Evolutionary conservation across 2,888 invertebrate genomes (phyloP).

Genomic region (Volucella bombylans): DNA sequence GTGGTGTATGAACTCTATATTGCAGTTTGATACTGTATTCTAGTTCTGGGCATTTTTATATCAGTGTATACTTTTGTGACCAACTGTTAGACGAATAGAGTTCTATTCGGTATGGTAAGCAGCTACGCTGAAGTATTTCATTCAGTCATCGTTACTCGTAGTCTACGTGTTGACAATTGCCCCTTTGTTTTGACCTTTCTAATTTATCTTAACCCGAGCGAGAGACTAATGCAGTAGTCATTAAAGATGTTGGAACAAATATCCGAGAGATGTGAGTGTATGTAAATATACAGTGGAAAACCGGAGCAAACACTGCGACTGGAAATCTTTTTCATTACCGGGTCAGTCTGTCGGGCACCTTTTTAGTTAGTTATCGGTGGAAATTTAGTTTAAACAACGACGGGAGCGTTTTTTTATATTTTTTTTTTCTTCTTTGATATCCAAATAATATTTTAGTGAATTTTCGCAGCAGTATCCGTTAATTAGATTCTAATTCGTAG

Average conservation of each 20-base stretch:
- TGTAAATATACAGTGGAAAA: background rate
- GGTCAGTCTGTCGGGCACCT: conserved; percentile 28
- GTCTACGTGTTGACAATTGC: conserved; percentile 53
- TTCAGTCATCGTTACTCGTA: conserved; percentile 30
- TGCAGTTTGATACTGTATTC: no score
- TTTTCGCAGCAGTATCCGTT: conserved; percentile 27
- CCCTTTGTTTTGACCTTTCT: conserved; percentile 67
- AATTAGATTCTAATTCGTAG: conserved; percentile 13
- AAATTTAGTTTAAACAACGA: conserved; percentile 17
- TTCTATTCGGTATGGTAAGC: background rate
- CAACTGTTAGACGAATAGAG: no score
- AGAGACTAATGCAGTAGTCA: conserved; percentile 40
- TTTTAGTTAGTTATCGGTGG: conserved; percentile 1
- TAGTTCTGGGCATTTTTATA: no score
- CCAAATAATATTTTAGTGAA: conserved; percentile 16
- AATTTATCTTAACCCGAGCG: conserved; percentile 42
- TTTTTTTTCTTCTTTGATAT: conserved; percentile 5
- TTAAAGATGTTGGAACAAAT: background rate
- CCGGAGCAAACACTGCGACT: background rate
- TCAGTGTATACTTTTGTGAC: no score
- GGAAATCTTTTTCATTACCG: conserved; percentile 18
- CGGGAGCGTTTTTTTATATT: background rate
- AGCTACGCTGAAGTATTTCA: conserved; percentile 30
- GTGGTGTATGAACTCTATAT: no score
- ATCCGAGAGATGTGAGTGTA: no score